A percentile compares a stretch with the other conserved stretches of the same genome.
Evolutionary conservation across 2,113 vertebrate genomes (phyloP).

Genomic region (Rhodinocichla rosea): DNA sequence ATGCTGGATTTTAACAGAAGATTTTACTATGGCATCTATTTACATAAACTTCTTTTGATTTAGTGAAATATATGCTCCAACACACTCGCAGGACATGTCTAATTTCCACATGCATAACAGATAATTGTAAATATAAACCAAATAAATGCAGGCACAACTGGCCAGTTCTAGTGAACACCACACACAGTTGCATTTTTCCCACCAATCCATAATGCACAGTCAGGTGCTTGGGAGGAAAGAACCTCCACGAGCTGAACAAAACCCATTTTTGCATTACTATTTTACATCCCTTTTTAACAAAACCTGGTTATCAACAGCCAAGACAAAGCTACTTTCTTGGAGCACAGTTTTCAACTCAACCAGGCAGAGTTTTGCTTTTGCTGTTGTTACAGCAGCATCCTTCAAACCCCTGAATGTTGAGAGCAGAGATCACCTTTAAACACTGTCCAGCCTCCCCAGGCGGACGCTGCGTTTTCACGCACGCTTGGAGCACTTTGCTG

Average conservation of each 20-base stretch:
- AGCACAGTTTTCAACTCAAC: not conserved
- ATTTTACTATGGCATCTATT: slow-evolving; percentile 25
- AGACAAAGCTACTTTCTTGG: not conserved
- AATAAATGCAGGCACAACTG: not conserved
- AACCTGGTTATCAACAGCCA: not conserved
- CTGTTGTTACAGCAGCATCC: not conserved
- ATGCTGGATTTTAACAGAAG: not conserved
- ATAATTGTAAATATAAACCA: not conserved
- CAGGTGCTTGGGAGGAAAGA: not conserved
- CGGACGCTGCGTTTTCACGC: not conserved
- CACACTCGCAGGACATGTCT: not conserved
- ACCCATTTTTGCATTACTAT: not conserved
- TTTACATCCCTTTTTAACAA: not conserved
- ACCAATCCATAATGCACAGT: not conserved
- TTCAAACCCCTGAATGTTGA: not conserved
- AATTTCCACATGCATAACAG: slow-evolving; percentile 1
- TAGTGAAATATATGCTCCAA: not conserved
- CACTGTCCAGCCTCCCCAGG: not conserved
- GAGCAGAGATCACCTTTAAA: not conserved
- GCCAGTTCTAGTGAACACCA: not conserved
- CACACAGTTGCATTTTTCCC: not conserved
- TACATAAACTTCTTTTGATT: slow-evolving; percentile 20
- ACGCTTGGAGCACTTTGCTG: not conserved
- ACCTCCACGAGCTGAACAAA: not conserved
- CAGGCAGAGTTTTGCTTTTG: slow-evolving; percentile 6